Percentiles rank a stretch among this genome's conserved stretches.
Conservation (phyloP, 2,113 vertebrate genomes). For the Neotoma lepida region DNA sequence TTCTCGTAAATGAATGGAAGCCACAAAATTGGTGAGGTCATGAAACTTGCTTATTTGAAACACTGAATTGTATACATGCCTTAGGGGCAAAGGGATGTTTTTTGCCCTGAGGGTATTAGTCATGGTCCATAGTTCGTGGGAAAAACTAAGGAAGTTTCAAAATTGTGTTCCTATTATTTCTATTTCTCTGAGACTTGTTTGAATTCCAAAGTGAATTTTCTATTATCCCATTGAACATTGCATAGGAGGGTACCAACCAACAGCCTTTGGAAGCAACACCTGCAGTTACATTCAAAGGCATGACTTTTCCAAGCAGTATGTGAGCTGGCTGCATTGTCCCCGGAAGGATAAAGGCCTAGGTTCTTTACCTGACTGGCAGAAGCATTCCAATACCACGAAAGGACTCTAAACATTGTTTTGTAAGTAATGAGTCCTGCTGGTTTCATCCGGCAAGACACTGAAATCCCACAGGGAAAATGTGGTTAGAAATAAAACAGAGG, state of each 20-base stretch:
- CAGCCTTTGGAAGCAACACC: constrained; percentile 90
- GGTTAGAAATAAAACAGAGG: constrained; percentile 91
- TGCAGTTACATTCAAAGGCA: constrained; percentile 91
- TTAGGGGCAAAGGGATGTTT: constrained; percentile 86
- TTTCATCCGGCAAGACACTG: constrained; percentile 90
- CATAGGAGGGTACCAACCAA: constrained; percentile 88
- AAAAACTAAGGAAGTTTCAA: constrained; percentile 91
- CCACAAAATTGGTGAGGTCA: constrained; percentile 86
- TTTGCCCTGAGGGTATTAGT: constrained; percentile 91
- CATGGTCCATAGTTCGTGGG: constrained; percentile 90
- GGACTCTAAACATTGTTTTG: constrained; percentile 90
- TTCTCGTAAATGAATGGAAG: constrained; percentile 84
- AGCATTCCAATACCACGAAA: constrained; percentile 89
- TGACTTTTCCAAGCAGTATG: constrained; percentile 89
- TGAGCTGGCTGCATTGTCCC: constrained; percentile 87
- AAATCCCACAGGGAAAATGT: constrained; percentile 90
- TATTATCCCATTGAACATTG: constrained; percentile 89
- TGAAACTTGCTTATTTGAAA: constrained; percentile 88
- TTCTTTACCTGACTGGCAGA: constrained; percentile 93
- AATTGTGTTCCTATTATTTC: constrained; percentile 92
- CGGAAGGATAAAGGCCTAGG: constrained; percentile 87
- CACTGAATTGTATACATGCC: constrained; percentile 84
- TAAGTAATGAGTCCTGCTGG: constrained; percentile 92
- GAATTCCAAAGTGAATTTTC: constrained; percentile 90
- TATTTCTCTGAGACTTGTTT: constrained; percentile 89